These are phyloP conservation scores for Zaprionus capensis DNA, from an alignment of 1,140 invertebrate genomes.

Conservation along the genomic window DNA sequence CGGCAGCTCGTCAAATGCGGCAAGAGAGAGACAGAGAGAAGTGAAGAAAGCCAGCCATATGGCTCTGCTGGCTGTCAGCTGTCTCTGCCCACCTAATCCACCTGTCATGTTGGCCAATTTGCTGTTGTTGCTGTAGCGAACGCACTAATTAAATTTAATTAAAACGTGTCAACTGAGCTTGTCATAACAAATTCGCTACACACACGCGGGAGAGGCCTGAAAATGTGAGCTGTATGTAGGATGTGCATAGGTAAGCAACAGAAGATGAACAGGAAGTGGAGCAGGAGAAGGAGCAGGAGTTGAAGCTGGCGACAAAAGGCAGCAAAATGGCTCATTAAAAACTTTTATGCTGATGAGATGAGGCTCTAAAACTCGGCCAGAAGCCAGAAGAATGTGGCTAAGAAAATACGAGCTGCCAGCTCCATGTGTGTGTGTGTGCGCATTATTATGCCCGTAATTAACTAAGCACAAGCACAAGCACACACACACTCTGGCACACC, in stretches of 20 bases:
- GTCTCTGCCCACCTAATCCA: slow-evolving; percentile 39
- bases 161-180: slow-evolving; percentile 81
- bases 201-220: slow-evolving; percentile 17
- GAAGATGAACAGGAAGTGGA: neutral
- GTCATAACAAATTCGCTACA: slow-evolving; percentile 77
- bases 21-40: slow-evolving; percentile 13
- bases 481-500: slow-evolving; percentile 25
- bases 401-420: slow-evolving; percentile 36
- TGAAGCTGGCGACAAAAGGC: slow-evolving; percentile 40
- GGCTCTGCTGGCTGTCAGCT: neutral
- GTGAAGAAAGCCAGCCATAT: neutral
- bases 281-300: neutral
- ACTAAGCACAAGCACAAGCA: slow-evolving; percentile 59
- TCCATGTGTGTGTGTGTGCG: neutral
- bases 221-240: slow-evolving; percentile 9
- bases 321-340: slow-evolving; percentile 81
- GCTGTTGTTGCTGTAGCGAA: slow-evolving; percentile 39
- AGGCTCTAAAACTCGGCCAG: slow-evolving; percentile 56
- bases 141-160: slow-evolving; percentile 82
- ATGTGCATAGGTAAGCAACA: slow-evolving; percentile 6
- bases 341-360: slow-evolving; percentile 80
- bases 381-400: slow-evolving; percentile 45
- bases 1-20: slow-evolving; percentile 37
- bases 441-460: slow-evolving; percentile 61
- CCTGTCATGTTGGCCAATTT: slow-evolving; percentile 42